Conservation (phyloP, 2,888 invertebrate genomes). For the Tuta absoluta region DNA sequence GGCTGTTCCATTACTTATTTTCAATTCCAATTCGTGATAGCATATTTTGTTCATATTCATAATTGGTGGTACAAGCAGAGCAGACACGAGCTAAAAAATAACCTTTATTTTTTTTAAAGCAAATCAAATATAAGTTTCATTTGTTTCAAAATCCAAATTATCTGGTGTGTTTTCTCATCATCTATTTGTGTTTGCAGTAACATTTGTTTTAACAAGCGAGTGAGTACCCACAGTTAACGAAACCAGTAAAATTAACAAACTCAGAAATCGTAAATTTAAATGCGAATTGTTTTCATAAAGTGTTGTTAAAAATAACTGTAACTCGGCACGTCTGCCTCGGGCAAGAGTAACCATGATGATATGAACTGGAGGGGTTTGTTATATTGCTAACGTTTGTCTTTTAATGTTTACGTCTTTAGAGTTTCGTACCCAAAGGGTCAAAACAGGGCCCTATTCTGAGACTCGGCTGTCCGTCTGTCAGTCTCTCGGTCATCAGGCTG, state of each 20-base stretch:
- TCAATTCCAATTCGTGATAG: no score
- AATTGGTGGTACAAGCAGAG: no score
- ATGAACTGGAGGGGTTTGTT: not conserved
- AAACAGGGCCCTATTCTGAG: no score
- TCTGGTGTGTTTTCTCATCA: not conserved
- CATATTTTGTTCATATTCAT: no score
- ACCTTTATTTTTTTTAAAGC: not conserved
- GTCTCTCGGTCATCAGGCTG: no score
- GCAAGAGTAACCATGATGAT: not conserved
- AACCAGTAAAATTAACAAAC: constrained; percentile 36
- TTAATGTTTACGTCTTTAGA: not conserved
- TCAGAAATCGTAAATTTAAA: constrained; percentile 37
- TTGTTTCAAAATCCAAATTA: not conserved
- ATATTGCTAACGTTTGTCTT: not conserved
- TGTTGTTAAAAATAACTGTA: constrained; percentile 37
- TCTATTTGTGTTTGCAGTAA: constrained; percentile 6
- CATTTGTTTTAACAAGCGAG: constrained; percentile 12
- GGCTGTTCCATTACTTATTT: no score
- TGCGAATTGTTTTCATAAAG: constrained; percentile 37
- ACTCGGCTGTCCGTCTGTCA: no score
- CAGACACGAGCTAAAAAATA: not conserved
- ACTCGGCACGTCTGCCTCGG: not conserved
- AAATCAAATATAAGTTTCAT: constrained; percentile 5
- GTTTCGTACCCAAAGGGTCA: no score
- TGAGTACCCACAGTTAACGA: constrained; percentile 27